phyloP scores from a whole-genome alignment of 2,797 vertebrate species.

The Dryobates pubescens region DNA sequence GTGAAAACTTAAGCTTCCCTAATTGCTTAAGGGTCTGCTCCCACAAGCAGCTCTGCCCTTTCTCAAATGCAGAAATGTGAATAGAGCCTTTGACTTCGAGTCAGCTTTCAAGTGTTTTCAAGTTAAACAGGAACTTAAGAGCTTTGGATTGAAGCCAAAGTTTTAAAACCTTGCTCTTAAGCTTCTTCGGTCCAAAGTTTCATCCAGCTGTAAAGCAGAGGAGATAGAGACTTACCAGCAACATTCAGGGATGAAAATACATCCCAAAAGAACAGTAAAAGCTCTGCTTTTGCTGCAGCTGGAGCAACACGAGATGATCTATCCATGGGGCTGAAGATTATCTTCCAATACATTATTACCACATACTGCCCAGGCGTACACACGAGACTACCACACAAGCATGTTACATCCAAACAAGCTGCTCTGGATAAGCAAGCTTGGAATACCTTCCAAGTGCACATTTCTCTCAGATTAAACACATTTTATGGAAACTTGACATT shows the following conservation, averaged over 20 bases:
- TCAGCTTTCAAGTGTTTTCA: not conserved
- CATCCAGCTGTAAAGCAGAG: not conserved
- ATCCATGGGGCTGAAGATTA: not conserved
- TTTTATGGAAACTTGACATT: not conserved
- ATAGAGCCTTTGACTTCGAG: not conserved
- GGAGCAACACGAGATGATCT: not conserved
- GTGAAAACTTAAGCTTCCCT: not conserved
- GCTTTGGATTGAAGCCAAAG: not conserved
- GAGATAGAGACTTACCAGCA: not conserved
- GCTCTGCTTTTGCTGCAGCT: not conserved
- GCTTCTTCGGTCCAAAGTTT: not conserved
- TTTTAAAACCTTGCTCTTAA: not conserved
- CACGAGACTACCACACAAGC: fast-evolving
- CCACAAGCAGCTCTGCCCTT: not conserved
- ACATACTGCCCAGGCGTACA: not conserved
- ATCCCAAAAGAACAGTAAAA: not conserved
- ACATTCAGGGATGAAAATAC: not conserved
- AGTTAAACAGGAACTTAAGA: constrained; percentile 13
- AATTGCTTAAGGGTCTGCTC: not conserved
- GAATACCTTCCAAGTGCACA: not conserved
- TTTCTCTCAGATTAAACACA: not conserved
- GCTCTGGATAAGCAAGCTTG: not conserved
- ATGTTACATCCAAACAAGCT: not conserved
- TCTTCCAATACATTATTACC: not conserved
- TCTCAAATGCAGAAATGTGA: not conserved